Percentiles rank a stretch among this genome's conserved stretches.
phyloP scores from a whole-genome alignment of 1,140 invertebrate genomes.

The Drosophila gunungcola region DNA sequence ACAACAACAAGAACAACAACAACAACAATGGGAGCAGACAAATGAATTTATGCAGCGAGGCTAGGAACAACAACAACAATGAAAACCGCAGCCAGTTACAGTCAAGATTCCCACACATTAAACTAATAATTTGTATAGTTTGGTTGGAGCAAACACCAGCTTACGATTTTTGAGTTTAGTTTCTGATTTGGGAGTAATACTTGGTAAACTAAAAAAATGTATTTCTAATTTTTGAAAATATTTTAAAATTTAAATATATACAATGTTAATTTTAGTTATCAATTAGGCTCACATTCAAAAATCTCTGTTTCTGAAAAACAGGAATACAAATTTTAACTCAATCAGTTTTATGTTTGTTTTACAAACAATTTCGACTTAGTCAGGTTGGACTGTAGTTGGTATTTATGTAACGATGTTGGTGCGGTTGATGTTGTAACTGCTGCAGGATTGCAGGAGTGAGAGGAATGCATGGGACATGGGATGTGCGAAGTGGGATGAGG shows the following conservation, averaged over 20 bases:
- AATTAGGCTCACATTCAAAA: too few species aligned
- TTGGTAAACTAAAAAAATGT: too few species aligned
- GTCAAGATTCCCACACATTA: background rate
- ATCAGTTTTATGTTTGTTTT: too few species aligned
- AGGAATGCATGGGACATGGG: conserved; percentile 39
- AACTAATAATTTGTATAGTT: background rate
- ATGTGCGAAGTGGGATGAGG: conserved; percentile 17
- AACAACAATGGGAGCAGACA: conserved; percentile 47
- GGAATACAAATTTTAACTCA: too few species aligned
- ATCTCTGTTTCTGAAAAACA: too few species aligned
- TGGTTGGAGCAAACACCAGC: too few species aligned
- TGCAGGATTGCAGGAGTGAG: conserved; percentile 39
- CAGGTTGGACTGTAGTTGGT: conserved; percentile 31
- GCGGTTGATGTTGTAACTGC: conserved; percentile 46
- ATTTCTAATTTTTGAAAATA: too few species aligned
- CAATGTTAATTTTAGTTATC: too few species aligned
- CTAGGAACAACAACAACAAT: conserved; percentile 37
- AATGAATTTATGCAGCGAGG: conserved; percentile 74
- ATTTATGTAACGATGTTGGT: conserved; percentile 76
- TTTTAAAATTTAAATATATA: too few species aligned
- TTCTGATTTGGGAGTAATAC: too few species aligned
- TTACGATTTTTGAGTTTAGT: too few species aligned
- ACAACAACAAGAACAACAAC: conserved; percentile 18
- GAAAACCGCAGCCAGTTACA: conserved; percentile 42
- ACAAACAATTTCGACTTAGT: background rate